phyloP scores from a whole-genome alignment of 2,888 invertebrate species.

The Ectemnius continuus region DNA sequence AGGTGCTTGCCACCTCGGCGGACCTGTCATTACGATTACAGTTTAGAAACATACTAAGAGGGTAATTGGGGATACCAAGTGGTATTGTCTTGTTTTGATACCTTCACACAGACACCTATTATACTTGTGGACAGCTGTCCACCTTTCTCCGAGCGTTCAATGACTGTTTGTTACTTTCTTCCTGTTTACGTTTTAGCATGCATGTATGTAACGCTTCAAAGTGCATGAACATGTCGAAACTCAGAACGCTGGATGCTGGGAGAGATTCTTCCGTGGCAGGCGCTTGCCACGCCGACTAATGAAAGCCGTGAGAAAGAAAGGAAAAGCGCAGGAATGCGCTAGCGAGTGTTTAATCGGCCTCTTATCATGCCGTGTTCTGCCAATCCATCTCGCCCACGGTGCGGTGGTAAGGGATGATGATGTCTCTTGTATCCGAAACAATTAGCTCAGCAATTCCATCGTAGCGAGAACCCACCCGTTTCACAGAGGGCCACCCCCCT shows the following conservation, averaged over 20 bases:
- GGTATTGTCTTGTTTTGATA: background rate
- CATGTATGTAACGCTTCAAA: slow-evolving; percentile 68
- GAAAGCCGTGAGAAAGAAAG: slow-evolving; percentile 46
- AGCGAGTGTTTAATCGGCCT: slow-evolving; percentile 53
- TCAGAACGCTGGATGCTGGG: slow-evolving; percentile 67
- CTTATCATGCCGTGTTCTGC: slow-evolving; percentile 66
- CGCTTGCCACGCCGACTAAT: slow-evolving; percentile 62
- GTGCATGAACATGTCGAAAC: slow-evolving; percentile 70
- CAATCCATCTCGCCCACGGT: slow-evolving; percentile 66
- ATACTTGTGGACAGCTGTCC: slow-evolving; percentile 37
- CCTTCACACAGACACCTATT: slow-evolving; percentile 15
- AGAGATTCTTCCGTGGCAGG: slow-evolving; percentile 61
- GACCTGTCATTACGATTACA: background rate
- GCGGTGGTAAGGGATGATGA: slow-evolving; percentile 68
- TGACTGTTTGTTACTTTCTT: slow-evolving; percentile 60
- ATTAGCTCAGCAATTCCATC: slow-evolving; percentile 26
- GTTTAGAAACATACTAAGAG: background rate
- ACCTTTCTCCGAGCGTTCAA: slow-evolving; percentile 28
- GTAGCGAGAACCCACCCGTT: slow-evolving; percentile 20
- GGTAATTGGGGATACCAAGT: too few species aligned
- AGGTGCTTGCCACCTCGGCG: background rate
- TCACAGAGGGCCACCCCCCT: background rate
- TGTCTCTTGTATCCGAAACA: slow-evolving; percentile 55
- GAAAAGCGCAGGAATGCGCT: slow-evolving; percentile 62
- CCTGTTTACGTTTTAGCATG: slow-evolving; percentile 70